Base-by-base conservation (phyloP, 2,888 invertebrate genomes). In the Hipparchia semele region DNA sequence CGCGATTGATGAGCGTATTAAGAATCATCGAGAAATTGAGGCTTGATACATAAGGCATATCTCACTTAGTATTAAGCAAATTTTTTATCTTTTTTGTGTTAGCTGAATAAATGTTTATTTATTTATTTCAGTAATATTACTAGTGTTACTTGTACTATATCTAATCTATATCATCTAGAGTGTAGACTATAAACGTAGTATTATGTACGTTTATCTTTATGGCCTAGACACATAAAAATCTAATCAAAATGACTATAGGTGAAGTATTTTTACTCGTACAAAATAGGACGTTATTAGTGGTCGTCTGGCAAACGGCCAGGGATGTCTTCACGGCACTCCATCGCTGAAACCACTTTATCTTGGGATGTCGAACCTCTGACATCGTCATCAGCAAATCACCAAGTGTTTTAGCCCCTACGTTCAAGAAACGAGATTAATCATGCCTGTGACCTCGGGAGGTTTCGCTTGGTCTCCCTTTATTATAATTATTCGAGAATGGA, bases 301-400 rank as follows among this genome's bases (percentile, higher is more conserved):
- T 80, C 77, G 79, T 76, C 79, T 90, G 90, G 89, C 89, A 74
- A 53, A 1, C 61, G 72, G 88, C 88, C 90, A 89, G 80, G 76
- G 60, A 49, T 75, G 76, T 75, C 75, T 76, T 54, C 62, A 33
- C 45, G 49, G 33, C 70, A 68, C 75, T 77, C 78, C 77, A 79
- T 78, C 81, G 81, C 82, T 81, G 80, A 83, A 82, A 86, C 80
- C 81, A 80, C 79, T 85, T 81, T 82, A 83, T 87, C 86, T 81
- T 80, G 77, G 75, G 79, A 80, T 81, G 83, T 80, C 82, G 82
- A 81, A 79, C 74, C 78, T 82, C 80, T 75, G 74, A 74, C 74
- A 71, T 70, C 72, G 62, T 73, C 79, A 77, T 78, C 68, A 74
- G 66, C 73, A 59, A 68, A 72, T 60, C 60, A 70, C 74, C 71